These are phyloP conservation scores for Erinaceus europaeus DNA, from an alignment of 2,113 vertebrate genomes.

Conservation along the genomic window DNA sequence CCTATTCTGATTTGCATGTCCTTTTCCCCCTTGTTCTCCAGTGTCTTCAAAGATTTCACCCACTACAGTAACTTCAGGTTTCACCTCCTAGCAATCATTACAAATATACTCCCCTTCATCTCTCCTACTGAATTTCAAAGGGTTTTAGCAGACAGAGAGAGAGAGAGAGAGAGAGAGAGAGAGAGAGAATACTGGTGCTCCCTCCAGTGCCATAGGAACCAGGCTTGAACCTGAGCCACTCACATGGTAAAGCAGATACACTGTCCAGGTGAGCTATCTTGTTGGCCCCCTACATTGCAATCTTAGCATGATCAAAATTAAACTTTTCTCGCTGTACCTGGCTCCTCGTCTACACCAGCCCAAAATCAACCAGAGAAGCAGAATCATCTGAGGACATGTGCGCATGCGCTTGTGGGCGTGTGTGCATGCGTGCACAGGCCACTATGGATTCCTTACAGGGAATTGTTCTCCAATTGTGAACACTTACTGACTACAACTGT, in stretches of 20 bases:
- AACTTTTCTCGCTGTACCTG: background rate
- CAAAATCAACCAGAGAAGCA: background rate
- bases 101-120: background rate
- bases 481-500: background rate
- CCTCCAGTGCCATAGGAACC: no score
- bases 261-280: no score
- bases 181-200: no score
- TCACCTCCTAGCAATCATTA: background rate
- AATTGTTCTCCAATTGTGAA: background rate
- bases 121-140: background rate
- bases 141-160: background rate
- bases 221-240: no score
- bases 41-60: background rate
- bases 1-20: background rate
- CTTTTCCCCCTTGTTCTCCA: background rate
- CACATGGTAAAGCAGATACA: no score
- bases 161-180: no score
- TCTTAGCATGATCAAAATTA: background rate
- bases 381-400: background rate
- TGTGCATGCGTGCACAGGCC: background rate
- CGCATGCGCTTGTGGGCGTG: no score
- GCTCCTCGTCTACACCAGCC: background rate
- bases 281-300: background rate
- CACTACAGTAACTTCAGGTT: background rate
- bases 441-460: background rate